A percentile compares a stretch with the other conserved stretches of the same genome.
These are phyloP conservation scores for Phaenicophaeus curvirostris DNA, from an alignment of 2,797 vertebrate genomes.

Conservation along the genomic window DNA sequence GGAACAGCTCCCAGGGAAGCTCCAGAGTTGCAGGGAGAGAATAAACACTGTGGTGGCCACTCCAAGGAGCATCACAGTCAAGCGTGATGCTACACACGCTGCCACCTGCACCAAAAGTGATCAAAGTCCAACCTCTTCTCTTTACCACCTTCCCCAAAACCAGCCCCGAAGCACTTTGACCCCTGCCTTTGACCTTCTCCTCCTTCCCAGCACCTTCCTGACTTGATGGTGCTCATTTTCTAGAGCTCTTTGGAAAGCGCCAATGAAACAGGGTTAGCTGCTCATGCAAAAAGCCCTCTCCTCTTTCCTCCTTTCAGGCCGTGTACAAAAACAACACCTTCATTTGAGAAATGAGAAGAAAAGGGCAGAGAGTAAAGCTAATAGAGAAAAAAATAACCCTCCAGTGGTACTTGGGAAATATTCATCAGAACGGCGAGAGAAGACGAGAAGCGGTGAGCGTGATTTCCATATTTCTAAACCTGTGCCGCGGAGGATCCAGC, in stretches of 20 bases:
- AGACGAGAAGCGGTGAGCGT: slow-evolving; percentile 14
- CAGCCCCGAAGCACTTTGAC: background rate
- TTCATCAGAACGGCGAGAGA: background rate
- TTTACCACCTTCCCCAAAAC: background rate
- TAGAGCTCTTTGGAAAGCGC: background rate
- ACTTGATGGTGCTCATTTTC: background rate
- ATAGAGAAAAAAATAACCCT: background rate
- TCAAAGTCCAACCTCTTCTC: background rate
- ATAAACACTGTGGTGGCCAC: background rate
- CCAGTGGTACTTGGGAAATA: background rate
- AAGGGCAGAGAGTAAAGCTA: background rate
- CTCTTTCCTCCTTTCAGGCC: background rate
- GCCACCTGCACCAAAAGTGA: background rate
- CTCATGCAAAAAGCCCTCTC: background rate
- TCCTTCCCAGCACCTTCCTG: background rate
- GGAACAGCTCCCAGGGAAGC: no score
- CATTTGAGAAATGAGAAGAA: background rate
- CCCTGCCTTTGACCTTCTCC: background rate
- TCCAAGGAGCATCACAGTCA: background rate
- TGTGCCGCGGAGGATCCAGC: slow-evolving; percentile 2
- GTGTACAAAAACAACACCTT: rapidly evolving
- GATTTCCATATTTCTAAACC: slow-evolving; percentile 58
- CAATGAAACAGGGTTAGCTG: background rate
- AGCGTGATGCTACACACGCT: background rate
- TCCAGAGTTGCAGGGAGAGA: background rate